Conservation (phyloP, 2,797 vertebrate species). For the Poecilia picta region DNA sequence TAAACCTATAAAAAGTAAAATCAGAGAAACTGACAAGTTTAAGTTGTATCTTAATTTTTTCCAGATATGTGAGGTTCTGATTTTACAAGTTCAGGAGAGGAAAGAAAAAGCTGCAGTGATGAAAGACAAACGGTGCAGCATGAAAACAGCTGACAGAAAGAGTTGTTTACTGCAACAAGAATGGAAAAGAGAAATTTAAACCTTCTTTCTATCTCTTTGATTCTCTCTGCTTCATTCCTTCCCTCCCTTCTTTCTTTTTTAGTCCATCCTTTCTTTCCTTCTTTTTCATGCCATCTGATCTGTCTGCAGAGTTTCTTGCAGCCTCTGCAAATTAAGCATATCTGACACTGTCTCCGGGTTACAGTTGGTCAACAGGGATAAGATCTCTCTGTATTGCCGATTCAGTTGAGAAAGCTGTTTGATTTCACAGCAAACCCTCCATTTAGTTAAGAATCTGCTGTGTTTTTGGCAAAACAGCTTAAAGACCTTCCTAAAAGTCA, state of each 20-base stretch:
- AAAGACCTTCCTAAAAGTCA: constrained; percentile 10
- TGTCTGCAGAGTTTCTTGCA: constrained; percentile 29
- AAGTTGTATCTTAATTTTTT: no score
- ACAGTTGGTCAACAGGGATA: constrained; percentile 32
- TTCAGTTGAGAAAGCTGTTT: constrained; percentile 21
- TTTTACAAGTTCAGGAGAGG: constrained; percentile 37
- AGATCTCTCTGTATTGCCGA: constrained; percentile 24
- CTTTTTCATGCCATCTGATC: background rate
- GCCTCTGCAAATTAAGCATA: constrained; percentile 44
- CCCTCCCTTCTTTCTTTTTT: background rate
- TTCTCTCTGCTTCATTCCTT: background rate
- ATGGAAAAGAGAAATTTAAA: constrained; percentile 3
- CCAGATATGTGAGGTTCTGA: constrained; percentile 21
- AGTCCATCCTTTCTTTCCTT: background rate
- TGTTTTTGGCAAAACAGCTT: background rate
- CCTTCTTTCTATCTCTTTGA: background rate
- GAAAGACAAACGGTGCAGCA: constrained; percentile 24
- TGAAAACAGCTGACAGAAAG: constrained; percentile 15
- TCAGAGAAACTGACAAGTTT: no score
- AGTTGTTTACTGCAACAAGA: constrained; percentile 17
- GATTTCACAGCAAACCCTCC: constrained; percentile 15
- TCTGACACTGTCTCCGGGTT: constrained; percentile 32
- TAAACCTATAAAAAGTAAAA: no score
- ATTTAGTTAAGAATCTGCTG: background rate
- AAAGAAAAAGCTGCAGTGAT: constrained; percentile 48